A percentile compares a stretch with the other conserved stretches of the same genome.
phyloP scores from a whole-genome alignment of 2,113 vertebrate species.

The Psephotus haematonotus region DNA sequence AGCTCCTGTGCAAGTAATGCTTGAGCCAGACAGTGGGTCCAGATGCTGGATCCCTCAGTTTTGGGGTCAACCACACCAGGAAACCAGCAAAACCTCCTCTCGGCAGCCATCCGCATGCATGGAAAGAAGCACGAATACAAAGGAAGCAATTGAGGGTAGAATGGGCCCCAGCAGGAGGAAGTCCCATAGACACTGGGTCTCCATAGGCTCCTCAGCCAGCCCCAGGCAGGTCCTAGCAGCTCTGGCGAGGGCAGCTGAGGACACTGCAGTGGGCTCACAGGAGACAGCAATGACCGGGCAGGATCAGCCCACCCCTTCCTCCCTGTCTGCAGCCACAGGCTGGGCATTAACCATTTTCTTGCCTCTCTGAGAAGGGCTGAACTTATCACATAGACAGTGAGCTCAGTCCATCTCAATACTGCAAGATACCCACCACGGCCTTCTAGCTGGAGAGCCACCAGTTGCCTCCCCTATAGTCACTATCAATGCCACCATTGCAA shows the following conservation, averaged over 20 bases:
- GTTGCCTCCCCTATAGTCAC: neutral
- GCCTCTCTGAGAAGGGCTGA: neutral
- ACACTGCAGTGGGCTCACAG: neutral
- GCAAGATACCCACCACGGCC: accelerated
- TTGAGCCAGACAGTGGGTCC: neutral
- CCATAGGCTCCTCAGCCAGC: neutral
- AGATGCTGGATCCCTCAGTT: neutral
- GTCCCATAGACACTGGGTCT: accelerated
- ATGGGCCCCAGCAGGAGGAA: neutral
- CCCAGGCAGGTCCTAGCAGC: neutral
- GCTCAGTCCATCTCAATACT: neutral
- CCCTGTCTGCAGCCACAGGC: neutral
- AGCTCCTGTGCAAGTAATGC: neutral
- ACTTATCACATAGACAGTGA: neutral
- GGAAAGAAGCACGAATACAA: neutral
- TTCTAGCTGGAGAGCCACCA: neutral
- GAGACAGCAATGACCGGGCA: neutral
- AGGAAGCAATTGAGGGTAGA: neutral
- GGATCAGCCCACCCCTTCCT: neutral
- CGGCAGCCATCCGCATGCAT: neutral
- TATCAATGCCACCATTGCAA: neutral
- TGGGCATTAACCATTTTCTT: neutral
- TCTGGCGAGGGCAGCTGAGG: neutral
- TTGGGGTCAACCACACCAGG: neutral
- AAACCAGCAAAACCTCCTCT: neutral